A percentile compares a stretch with the other conserved stretches of the same genome.
These are phyloP conservation scores for Heterodera carotae DNA, from an alignment of 1,140 invertebrate genomes.

Conservation along the genomic window DNA sequence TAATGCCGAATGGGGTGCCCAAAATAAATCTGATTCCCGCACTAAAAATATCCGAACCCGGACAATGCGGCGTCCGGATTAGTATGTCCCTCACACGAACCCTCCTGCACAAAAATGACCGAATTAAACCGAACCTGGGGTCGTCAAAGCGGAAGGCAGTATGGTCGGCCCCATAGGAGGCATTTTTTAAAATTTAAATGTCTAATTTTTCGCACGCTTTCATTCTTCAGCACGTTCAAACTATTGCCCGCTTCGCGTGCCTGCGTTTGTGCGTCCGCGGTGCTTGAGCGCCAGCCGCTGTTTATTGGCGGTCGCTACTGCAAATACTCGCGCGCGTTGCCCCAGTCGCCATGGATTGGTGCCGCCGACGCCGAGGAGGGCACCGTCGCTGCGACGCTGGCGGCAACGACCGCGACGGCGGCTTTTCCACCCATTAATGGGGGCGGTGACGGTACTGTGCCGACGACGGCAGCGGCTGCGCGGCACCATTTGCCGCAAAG, in stretches of 20 bases:
- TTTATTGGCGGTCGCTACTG: conserved; percentile 61
- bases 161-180: too few species aligned
- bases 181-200: conserved; percentile 8
- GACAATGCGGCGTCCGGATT: too few species aligned
- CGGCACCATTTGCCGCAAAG: conserved; percentile 26
- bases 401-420: too few species aligned
- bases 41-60: too few species aligned
- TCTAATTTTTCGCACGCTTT: background rate
- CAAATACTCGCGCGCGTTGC: conserved; percentile 58
- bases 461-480: too few species aligned
- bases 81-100: too few species aligned
- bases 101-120: background rate
- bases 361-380: conserved; percentile 37
- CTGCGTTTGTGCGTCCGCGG: conserved; percentile 33
- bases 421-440: too few species aligned
- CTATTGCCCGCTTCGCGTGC: conserved; percentile 39
- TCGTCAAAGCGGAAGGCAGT: too few species aligned
- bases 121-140: too few species aligned
- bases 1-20: too few species aligned
- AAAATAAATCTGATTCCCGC: too few species aligned
- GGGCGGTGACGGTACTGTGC: conserved; percentile 35
- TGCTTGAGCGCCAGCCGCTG: conserved; percentile 55
- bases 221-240: conserved; percentile 46
- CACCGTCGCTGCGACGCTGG: background rate
- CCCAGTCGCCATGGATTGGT: conserved; percentile 59